Evolutionary conservation across 2,797 vertebrate species (phyloP).

Genomic region (Bradypodion pumilum): DNA sequence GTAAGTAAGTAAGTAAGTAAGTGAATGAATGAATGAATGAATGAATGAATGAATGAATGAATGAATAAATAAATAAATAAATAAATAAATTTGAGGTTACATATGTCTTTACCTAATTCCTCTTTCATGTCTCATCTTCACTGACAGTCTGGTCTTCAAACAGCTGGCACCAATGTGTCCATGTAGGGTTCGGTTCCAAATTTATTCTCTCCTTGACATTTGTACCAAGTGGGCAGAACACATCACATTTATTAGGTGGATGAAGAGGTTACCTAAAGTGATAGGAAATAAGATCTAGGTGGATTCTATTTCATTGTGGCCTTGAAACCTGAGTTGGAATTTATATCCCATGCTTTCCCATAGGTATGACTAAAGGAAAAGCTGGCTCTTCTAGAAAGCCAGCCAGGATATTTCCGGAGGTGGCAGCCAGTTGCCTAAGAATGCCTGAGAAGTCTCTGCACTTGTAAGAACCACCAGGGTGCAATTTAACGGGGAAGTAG

Average conservation of each 20-base stretch:
- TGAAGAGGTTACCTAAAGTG: not conserved
- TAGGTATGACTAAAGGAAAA: not conserved
- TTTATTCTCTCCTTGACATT: slow-evolving; percentile 69
- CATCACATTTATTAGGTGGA: accelerated
- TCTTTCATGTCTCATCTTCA: not conserved
- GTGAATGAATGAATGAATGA: no score
- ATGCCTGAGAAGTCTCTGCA: not conserved
- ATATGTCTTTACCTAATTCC: not conserved
- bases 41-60: no score
- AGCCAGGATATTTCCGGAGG: accelerated
- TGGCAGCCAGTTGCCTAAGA: accelerated
- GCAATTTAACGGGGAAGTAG: no score
- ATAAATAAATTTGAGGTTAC: not conserved
- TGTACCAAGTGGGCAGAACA: slow-evolving; percentile 59
- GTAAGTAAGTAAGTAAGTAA: no score
- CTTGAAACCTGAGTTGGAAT: slow-evolving; percentile 44
- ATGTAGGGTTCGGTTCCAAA: not conserved
- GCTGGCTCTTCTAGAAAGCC: not conserved
- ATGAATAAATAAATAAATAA: no score
- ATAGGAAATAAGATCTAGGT: slow-evolving; percentile 53
- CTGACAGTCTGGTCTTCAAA: not conserved
- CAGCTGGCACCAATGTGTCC: slow-evolving; percentile 7
- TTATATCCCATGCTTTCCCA: not conserved
- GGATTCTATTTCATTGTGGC: slow-evolving; percentile 56
- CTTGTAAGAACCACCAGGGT: no score